Evolutionary conservation across 2,888 invertebrate genomes (phyloP).

Genomic region (Tribolium freemani): DNA sequence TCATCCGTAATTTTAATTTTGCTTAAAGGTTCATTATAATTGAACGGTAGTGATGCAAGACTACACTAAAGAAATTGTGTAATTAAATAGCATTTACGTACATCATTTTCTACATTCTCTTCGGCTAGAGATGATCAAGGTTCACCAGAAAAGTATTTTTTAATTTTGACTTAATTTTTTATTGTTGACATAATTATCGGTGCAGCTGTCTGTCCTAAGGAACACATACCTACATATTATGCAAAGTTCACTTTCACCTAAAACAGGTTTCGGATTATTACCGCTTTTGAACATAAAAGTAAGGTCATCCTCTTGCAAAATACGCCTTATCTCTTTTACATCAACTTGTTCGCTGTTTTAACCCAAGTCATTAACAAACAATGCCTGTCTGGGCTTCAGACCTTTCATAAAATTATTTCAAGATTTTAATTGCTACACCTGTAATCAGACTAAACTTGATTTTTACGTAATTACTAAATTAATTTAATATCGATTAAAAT

Average conservation of each 20-base stretch:
- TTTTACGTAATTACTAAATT: too few relatives aligned
- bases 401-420: too few relatives aligned
- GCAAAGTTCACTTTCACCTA: constrained; percentile 31
- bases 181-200: too few relatives aligned
- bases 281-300: constrained; percentile 29
- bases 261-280: constrained; percentile 31
- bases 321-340: constrained; percentile 20
- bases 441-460: too few relatives aligned
- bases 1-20: neutral
- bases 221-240: constrained; percentile 5
- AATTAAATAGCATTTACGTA: constrained; percentile 5
- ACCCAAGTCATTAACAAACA: constrained; percentile 29
- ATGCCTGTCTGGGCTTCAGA: neutral
- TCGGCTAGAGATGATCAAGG: neutral
- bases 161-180: neutral
- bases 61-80: neutral
- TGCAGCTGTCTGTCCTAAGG: neutral
- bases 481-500: too few relatives aligned
- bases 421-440: too few relatives aligned
- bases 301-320: constrained; percentile 37
- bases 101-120: neutral
- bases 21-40: neutral
- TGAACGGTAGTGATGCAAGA: constrained; percentile 3
- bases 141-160: neutral
- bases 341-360: constrained; percentile 28